These are phyloP conservation scores for Phrynocephalus forsythii DNA, from an alignment of 2,797 vertebrate genomes.

Conservation along the genomic window DNA sequence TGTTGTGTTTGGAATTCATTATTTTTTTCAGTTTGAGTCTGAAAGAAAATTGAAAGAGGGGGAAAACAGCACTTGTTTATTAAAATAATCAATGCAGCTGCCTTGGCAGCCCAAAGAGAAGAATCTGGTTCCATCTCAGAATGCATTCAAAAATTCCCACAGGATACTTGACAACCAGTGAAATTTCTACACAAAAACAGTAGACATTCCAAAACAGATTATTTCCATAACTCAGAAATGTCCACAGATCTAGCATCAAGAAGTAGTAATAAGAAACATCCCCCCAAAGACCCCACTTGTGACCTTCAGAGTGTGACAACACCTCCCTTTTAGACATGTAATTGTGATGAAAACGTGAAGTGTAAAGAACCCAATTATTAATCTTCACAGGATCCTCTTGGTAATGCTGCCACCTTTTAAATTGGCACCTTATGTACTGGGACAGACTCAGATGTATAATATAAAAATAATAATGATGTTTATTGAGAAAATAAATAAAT, in stretches of 20 bases:
- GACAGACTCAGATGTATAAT: no score
- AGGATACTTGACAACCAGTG: slow-evolving; percentile 39
- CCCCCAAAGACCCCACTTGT: background rate
- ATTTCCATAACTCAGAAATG: background rate
- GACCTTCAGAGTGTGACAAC: no score
- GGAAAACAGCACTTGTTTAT: slow-evolving; percentile 60
- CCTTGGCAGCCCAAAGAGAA: slow-evolving; percentile 62
- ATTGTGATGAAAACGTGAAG: no score
- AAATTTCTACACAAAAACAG: slow-evolving; percentile 16
- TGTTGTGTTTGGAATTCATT: slow-evolving; percentile 61
- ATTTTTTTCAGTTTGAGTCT: slow-evolving; percentile 15
- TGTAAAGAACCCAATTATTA: no score
- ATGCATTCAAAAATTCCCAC: slow-evolving; percentile 17
- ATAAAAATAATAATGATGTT: no score
- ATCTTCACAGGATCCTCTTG: no score
- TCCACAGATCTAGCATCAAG: background rate
- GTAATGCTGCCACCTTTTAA: no score
- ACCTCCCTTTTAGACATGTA: no score
- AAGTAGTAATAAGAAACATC: background rate
- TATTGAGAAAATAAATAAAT: no score
- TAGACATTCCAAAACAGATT: background rate
- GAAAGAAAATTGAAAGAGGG: slow-evolving; percentile 25
- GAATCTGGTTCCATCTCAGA: slow-evolving; percentile 22
- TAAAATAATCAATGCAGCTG: slow-evolving; percentile 53
- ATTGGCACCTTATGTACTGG: no score